Base-by-base conservation (phyloP, 2,113 vertebrate genomes). In the Sprattus sprattus region DNA sequence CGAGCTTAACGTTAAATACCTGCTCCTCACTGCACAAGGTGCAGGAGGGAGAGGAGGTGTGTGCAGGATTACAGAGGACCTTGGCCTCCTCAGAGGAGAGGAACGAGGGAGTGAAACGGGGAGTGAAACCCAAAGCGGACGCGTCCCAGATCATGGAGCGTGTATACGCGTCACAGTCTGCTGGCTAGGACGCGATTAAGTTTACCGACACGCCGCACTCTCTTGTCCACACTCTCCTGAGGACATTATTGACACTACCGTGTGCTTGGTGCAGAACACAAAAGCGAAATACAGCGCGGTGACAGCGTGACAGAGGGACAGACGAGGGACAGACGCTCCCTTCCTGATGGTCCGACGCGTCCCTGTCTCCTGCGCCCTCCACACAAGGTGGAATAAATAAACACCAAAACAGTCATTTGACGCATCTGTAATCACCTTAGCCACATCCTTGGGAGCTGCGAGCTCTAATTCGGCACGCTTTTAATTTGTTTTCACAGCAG, bases 401-500 rank as follows among this genome's bases (percentile, higher is more conserved):
- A 95, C 93, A 95, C 92, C 93, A 93, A 93, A 90, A 92, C 91
- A 90, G 89, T 93, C 84, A 25, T 95, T 92, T 93, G 93, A 92
- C 93, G 91, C 94, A 90, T 94, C 93, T 95, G 95, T 96, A 96
- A 96, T 96, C 96, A 98, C 95, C 96, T 97, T 96, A 95, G 92
- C 94, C 92, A 93, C 93, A 96, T 96, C 95, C 95, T 91, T 92
- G 94, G 93, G 93, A 95, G 95, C 95, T 92, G 91, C 94, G 94
- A 94, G 93, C 94, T 96, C 96, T 96, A 94, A 96, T 96, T 97
- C 95, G 96, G 94, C 96, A 92, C 95, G 96, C 96, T 97, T 99
- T 98, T 99, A 98, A 99, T 99, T 99, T 99, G 97, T 99, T 99
- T 99, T 99, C 97, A 99, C 97, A 99, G 97, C 87, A 83, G 96